Conservation (phyloP, 1,140 invertebrate genomes). For the Globodera ellingtonae region DNA sequence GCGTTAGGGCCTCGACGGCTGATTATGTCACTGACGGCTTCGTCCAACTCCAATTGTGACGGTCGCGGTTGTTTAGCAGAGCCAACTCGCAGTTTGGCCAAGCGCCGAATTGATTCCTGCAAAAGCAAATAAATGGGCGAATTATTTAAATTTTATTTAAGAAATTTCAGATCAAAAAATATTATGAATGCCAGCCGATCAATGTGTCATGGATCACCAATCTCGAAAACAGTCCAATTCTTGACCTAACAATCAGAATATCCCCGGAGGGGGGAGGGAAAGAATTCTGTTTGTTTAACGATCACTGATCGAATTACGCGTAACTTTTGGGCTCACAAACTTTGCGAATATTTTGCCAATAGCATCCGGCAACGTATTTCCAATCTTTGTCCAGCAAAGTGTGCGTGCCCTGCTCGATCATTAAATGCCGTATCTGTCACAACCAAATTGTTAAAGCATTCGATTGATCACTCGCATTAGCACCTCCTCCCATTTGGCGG, state of each 20-base stretch:
- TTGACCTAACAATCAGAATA: not conserved
- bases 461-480: not conserved
- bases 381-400: slow-evolving; percentile 28
- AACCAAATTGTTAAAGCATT: too few relatives aligned
- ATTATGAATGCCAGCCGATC: too few relatives aligned
- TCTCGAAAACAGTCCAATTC: too few relatives aligned
- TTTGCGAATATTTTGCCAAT: slow-evolving; percentile 35
- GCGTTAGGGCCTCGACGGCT: slow-evolving; percentile 3
- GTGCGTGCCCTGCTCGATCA: slow-evolving; percentile 20
- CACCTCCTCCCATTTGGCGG: slow-evolving; percentile 21
- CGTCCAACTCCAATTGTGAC: slow-evolving; percentile 21
- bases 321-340: not conserved
- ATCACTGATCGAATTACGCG: too few relatives aligned
- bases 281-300: too few relatives aligned
- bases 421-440: not conserved
- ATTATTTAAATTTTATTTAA: not conserved
- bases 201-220: too few relatives aligned
- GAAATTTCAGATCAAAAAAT: too few relatives aligned
- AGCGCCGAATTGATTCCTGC: slow-evolving; percentile 27
- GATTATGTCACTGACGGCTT: slow-evolving; percentile 21
- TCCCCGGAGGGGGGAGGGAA: not conserved
- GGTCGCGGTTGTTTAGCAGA: slow-evolving; percentile 2
- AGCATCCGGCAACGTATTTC: slow-evolving; percentile 25
- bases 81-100: slow-evolving; percentile 16
- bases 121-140: not conserved